phyloP scores from a whole-genome alignment of 2,888 invertebrate genomes.

The Axea sp. region DNA sequence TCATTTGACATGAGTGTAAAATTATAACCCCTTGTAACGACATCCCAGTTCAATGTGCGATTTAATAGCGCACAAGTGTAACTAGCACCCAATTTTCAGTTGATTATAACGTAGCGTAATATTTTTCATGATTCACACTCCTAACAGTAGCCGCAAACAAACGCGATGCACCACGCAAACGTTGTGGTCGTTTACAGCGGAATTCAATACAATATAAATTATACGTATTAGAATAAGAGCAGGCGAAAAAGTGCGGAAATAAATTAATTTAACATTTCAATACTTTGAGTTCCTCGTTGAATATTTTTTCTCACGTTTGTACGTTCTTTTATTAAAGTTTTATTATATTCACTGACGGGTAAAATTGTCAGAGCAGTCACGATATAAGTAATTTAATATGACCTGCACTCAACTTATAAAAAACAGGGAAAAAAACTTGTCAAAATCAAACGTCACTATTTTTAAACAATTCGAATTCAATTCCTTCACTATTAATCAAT shows the following conservation, averaged over 20 bases:
- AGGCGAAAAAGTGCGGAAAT: constrained; percentile 49
- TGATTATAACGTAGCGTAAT: constrained; percentile 49
- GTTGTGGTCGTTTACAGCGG: constrained; percentile 30
- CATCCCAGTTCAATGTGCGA: constrained; percentile 51
- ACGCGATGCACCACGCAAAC: constrained; percentile 21
- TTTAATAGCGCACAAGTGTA: constrained; percentile 58
- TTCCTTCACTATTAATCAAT: too few relatives aligned
- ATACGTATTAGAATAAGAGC: constrained; percentile 46
- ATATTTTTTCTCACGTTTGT: constrained; percentile 41
- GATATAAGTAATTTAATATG: too few relatives aligned
- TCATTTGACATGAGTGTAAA: constrained; percentile 57
- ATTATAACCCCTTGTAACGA: constrained; percentile 59
- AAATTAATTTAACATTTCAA: constrained; percentile 44
- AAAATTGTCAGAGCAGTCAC: too few relatives aligned
- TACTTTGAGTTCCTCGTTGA: constrained; percentile 15
- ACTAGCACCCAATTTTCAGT: constrained; percentile 52
- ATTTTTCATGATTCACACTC: constrained; percentile 58
- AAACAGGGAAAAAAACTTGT: too few relatives aligned
- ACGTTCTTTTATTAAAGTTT: constrained; percentile 3
- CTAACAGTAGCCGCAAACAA: constrained; percentile 57
- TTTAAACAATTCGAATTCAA: too few relatives aligned
- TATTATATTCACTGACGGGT: too few relatives aligned
- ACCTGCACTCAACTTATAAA: too few relatives aligned
- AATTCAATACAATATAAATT: constrained; percentile 50
- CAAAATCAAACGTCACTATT: too few relatives aligned